Evolutionary conservation across 1,140 invertebrate genomes (phyloP), one percentile per base, ranked within the genome.

Genomic region (Streblospio benedicti): DNA sequence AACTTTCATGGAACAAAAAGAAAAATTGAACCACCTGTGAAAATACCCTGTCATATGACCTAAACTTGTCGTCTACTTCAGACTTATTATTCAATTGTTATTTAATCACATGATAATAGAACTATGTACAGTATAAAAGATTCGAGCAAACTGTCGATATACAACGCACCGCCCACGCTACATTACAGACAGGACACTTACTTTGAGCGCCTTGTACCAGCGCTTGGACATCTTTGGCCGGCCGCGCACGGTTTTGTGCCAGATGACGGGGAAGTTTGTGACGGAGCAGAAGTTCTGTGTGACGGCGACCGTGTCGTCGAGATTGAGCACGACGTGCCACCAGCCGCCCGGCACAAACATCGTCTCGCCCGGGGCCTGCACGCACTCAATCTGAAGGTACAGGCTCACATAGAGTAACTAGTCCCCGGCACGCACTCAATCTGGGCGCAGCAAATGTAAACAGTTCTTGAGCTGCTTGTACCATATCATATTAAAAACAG

Each of bases 311-410:
- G 95, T 98, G 60, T 89, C 86, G 67, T 97, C 92, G 51, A 98
- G 78, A 80, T 99, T 99, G 5, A 99, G 79, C 18, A 99, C 96
- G 35, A 99, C 95, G 79, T 99, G 96, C 96, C 96, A 99, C 79
- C 80, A 81, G 4, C 79, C 76, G 12, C 71, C 92, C 25, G 96
- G 96, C 44, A 99, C 93, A 83, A 97, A 99, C 23, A 99, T 93
- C 4, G 94, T 97, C 75, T 99, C 96, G 32, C 95, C 95, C 41
- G 95, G 93, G 67, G 86, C 84, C 76, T 99, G 96, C n/a, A 98
- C 78, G 67, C 97, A 92, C 81, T 98, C 94, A 60, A 98, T 85
- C 85, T 88, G 74, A 61, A 63, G 14, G n/a, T n/a, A n/a, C n/a
- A n/a, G n/a, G n/a, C n/a, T n/a, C 50, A 14, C 53, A 54, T 14